These are phyloP conservation scores for Platycheirus albimanus DNA, from an alignment of 2,888 invertebrate genomes.

Conservation along the genomic window DNA sequence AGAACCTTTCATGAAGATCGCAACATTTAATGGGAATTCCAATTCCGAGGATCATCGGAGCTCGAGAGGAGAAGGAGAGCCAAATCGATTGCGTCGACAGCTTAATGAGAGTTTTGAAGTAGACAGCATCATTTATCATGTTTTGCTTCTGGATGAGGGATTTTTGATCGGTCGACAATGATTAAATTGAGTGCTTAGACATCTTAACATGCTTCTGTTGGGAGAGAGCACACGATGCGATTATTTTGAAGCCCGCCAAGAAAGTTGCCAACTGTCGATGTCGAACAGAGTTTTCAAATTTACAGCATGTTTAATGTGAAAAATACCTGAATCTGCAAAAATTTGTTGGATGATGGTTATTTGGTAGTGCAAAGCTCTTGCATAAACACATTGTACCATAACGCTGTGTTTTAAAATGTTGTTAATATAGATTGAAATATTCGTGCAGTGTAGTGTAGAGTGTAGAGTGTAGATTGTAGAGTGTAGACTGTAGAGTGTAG, in stretches of 20 bases:
- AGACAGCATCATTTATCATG: constrained; percentile 58
- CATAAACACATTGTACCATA: too few species aligned
- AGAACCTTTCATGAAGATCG: constrained; percentile 47
- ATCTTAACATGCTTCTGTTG: constrained; percentile 59
- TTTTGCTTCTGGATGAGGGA: constrained; percentile 32
- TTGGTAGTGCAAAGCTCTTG: too few species aligned
- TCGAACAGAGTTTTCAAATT: too few species aligned
- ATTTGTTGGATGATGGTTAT: too few species aligned
- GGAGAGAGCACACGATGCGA: not conserved
- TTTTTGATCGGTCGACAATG: constrained; percentile 58
- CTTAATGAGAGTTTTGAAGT: constrained; percentile 58
- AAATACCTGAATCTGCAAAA: too few species aligned
- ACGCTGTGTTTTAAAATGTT: too few species aligned
- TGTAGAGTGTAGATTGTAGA: too few species aligned
- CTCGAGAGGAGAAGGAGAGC: constrained; percentile 25
- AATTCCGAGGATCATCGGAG: constrained; percentile 24
- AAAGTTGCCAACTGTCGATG: too few species aligned
- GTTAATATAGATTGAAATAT: too few species aligned
- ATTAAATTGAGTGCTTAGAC: constrained; percentile 56
- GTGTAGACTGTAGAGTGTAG: too few species aligned
- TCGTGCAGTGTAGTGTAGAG: too few species aligned
- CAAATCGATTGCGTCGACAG: constrained; percentile 63
- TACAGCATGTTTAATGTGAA: too few species aligned
- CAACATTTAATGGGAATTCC: constrained; percentile 21
- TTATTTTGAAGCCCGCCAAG: constrained; percentile 35